Conservation (phyloP, 2,113 vertebrate species). For the Rhinopithecus roxellana region DNA sequence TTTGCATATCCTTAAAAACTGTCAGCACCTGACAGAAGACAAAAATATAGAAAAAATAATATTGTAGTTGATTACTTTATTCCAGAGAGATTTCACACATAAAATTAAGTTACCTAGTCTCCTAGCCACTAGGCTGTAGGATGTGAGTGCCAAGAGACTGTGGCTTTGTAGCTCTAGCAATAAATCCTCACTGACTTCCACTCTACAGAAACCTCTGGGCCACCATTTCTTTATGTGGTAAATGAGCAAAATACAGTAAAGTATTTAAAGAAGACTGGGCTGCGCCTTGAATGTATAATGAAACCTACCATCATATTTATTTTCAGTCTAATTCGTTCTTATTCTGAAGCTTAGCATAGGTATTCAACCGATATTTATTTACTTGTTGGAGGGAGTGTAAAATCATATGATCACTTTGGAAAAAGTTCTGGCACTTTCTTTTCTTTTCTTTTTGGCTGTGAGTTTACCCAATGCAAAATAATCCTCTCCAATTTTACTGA, state of each 20-base stretch:
- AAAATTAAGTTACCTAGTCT: background rate
- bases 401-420: background rate
- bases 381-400: background rate
- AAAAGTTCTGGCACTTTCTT: slow-evolving; percentile 14
- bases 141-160: background rate
- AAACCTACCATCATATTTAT: background rate
- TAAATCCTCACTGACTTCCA: background rate
- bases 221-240: background rate
- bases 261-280: background rate
- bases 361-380: background rate
- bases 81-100: background rate
- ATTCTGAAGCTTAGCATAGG: background rate
- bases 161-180: background rate
- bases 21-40: slow-evolving; percentile 50
- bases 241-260: background rate
- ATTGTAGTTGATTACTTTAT: background rate
- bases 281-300: background rate
- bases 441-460: background rate
- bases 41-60: slow-evolving; percentile 32
- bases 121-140: background rate
- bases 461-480: too few relatives aligned
- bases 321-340: background rate
- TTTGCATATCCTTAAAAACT: slow-evolving; percentile 71
- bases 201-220: background rate
- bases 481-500: too few relatives aligned